Base-by-base conservation (phyloP, 2,797 vertebrate genomes). In the Hippoglossus hippoglossus region DNA sequence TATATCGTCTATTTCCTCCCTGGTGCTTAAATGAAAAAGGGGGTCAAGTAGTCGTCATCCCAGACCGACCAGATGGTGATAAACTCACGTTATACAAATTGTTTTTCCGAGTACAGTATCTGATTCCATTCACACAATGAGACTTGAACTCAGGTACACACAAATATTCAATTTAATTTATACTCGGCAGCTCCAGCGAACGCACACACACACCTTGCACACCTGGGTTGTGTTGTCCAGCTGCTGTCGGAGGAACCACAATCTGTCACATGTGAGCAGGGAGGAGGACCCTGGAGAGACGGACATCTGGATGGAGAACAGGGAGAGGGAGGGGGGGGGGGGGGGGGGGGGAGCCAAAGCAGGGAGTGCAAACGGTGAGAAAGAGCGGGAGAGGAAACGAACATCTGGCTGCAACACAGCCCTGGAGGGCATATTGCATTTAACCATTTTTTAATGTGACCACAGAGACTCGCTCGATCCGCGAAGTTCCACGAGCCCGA, bases 221-320 rank as follows among this genome's bases (percentile, higher is more conserved):
- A 79, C 79, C 73, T 79, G 77, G 22, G 21, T 15, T 15, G 28
- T 31, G 44, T 25, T 9, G 56, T 72, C 77, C 86, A 84, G 75
- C 72, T 87, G 77, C 55, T 52, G 47, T 34, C 39, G 46, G 54
- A 34, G 25, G 41, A 71, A 47, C 34, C 58, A 75, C 84, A 76
- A 68, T 78, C 78, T 82, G 82, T 71, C 75, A 58, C 61, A 63
- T 6, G 64, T 18, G 53, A 79, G 46, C 67, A 73, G 46, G 70
- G 78, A 76, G 65, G 41, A 73, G 55, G 51, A 50, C 73, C 71
- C 26, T 8, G 68, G 80, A 81, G 80, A 79, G 85, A 76, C 3
- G 81, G 87, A 87, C 84, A 91, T 88, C 84, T 89, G 85, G 82
- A 82, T 81, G 1, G 66, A 70, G 50, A 73, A n/a, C 54, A 41